Percentiles rank a stretch among this genome's conserved stretches.
Conservation (phyloP, 2,797 vertebrate species). For the Bovichtus variegatus region DNA sequence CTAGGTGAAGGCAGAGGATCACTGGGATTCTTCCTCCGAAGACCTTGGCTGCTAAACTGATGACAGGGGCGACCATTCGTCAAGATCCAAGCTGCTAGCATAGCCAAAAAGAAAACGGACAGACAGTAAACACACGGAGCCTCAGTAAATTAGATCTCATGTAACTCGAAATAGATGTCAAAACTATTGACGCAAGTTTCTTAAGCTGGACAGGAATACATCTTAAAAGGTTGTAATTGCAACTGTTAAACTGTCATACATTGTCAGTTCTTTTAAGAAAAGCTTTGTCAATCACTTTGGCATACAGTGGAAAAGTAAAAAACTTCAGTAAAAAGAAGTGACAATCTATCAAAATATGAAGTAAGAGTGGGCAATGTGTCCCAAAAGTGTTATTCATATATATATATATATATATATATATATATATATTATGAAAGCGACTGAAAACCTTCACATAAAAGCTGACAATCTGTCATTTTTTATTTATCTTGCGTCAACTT, state of each 20-base stretch:
- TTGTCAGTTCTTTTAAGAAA: conserved; percentile 42
- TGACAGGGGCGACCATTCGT: too few relatives aligned
- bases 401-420: conserved; percentile 18
- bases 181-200: conserved; percentile 16
- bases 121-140: neutral
- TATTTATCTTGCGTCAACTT: conserved; percentile 8
- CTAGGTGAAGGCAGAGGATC: too few relatives aligned
- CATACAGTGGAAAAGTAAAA: conserved; percentile 8
- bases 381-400: conserved; percentile 30
- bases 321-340: conserved; percentile 44
- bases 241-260: conserved; percentile 45
- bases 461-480: conserved; percentile 28
- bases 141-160: conserved; percentile 14
- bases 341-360: conserved; percentile 56
- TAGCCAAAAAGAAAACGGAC: neutral
- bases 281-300: conserved; percentile 57
- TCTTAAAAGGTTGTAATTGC: conserved; percentile 39
- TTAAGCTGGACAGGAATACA: conserved; percentile 21
- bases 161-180: conserved; percentile 24
- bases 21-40: too few relatives aligned
- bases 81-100: neutral
- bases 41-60: too few relatives aligned
- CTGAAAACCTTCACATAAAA: conserved; percentile 30
- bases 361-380: conserved; percentile 38
- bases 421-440: conserved; percentile 19